Percentiles rank a stretch among this genome's conserved stretches.
phyloP scores from a whole-genome alignment of 2,888 invertebrate species.

The Pristionchus mayeri region DNA sequence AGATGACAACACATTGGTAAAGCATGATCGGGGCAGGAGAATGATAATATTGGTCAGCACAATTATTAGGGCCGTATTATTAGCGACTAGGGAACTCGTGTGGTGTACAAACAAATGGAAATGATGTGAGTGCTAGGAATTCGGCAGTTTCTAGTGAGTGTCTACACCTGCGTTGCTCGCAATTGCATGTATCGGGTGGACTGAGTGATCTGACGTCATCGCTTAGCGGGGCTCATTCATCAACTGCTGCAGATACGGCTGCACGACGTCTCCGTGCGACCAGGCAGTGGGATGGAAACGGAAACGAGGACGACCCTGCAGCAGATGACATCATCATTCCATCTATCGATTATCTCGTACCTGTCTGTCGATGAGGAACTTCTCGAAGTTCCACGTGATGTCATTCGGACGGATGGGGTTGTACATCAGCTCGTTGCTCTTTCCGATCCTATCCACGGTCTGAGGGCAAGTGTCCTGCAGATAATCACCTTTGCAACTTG shows the following conservation, averaged over 20 bases:
- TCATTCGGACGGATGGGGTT: constrained; percentile 73
- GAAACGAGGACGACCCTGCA: constrained; percentile 74
- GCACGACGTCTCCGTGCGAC: constrained; percentile 74
- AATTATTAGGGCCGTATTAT: constrained; percentile 36
- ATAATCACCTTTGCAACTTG: background rate
- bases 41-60: background rate
- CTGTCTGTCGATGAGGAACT: constrained; percentile 74
- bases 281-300: constrained; percentile 76
- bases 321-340: background rate
- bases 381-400: constrained; percentile 76
- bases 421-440: constrained; percentile 75
- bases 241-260: constrained; percentile 69
- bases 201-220: no score
- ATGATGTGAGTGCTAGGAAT: background rate
- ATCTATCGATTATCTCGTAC: constrained; percentile 5
- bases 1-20: constrained; percentile 18
- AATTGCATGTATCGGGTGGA: constrained; percentile 21
- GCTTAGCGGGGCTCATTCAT: constrained; percentile 58
- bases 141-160: constrained; percentile 15
- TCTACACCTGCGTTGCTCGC: constrained; percentile 36
- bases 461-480: constrained; percentile 75
- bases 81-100: constrained; percentile 34
- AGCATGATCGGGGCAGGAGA: constrained; percentile 5
- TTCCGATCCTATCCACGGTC: constrained; percentile 74
- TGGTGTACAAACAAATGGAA: constrained; percentile 27